Evolutionary conservation across 2,113 vertebrate genomes (phyloP), one percentile per base, ranked within the genome.

Genomic region (Ophiodon elongatus): DNA sequence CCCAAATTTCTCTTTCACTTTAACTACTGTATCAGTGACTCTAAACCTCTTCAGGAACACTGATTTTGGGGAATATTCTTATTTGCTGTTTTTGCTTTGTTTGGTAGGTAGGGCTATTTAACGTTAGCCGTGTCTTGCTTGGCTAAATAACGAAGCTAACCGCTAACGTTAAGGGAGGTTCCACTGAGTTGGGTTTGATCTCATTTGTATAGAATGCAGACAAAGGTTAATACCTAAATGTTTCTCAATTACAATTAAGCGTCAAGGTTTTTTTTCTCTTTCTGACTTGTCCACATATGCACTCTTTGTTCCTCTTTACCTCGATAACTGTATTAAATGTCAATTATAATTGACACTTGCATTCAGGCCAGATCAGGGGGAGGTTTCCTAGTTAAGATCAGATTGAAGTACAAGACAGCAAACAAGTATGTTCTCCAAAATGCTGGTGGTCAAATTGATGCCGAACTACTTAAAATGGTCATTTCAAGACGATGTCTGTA

Each of bases 401-500:
- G 21, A n/a, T 33, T 43, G 1, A 21, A 11, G 13, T n/a, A 21
- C 8, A 54, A 62, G 13, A 62, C 29, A 52, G 60, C 47, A 69
- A 52, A 85, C 15, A 57, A 35, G 39, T 35, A 21, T 37, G 41
- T 70, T 78, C 68, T 13, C 57, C 4, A 65, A 73, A 33, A 33
- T 82, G 15, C 19, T 39, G 14, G n/a, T 63, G 7, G 27, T 73
- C 21, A 23, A 52, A 13, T 15, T 33, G 45, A 39, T 1, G 0
- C 4, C n/a, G 4, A 54, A 72, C 39, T 31, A 54, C 59, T 70
- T 63, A 2, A 45, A 50, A 31, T 52, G 17, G 25, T 69, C 88
- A 91, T 78, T 91, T 92, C 80, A 87, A 94, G 94, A 94, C 93
- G 94, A 96, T 97, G 96, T 97, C 96, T 96, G 95, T 96, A 95